Evolutionary conservation across 2,888 invertebrate species (phyloP).

Genomic region (Trachelus stipa): DNA sequence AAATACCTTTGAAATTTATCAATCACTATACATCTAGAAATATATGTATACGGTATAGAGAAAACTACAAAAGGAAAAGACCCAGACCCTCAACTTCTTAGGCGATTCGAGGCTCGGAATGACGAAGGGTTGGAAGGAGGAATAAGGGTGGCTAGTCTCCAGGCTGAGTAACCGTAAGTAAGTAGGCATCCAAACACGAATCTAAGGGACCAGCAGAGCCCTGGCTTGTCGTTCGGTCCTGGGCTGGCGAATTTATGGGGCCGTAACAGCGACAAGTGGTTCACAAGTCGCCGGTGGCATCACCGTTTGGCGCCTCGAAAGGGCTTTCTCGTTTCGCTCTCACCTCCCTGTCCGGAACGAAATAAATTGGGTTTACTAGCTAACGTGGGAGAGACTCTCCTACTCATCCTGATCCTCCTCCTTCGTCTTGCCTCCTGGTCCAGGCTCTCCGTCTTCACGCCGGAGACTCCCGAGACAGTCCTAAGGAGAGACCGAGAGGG

Average conservation of each 20-base stretch:
- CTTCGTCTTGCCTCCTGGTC: slow-evolving; percentile 11
- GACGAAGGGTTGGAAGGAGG: neutral
- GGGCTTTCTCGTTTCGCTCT: slow-evolving; percentile 55
- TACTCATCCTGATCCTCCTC: slow-evolving; percentile 9
- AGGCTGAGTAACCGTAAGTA: slow-evolving; percentile 42
- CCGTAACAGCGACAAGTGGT: slow-evolving; percentile 75
- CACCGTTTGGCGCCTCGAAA: slow-evolving; percentile 70
- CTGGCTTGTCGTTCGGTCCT: slow-evolving; percentile 41
- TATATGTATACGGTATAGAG: neutral
- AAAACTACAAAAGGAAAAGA: neutral
- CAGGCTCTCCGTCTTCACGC: slow-evolving; percentile 24
- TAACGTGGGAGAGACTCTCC: slow-evolving; percentile 31
- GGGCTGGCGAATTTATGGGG: slow-evolving; percentile 70
- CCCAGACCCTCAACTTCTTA: neutral
- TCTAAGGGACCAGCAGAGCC: slow-evolving; percentile 41
- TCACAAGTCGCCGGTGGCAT: slow-evolving; percentile 73
- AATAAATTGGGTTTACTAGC: slow-evolving; percentile 62
- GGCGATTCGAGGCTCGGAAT: neutral
- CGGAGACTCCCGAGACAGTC: slow-evolving; percentile 35
- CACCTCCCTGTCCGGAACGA: slow-evolving; percentile 55
- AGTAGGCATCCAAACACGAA: slow-evolving; percentile 51
- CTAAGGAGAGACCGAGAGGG: slow-evolving; percentile 18
- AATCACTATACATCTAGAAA: neutral
- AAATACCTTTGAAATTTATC: neutral
- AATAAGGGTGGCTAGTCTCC: neutral